Percentiles rank a stretch among this genome's conserved stretches.
These are phyloP conservation scores for Theristicus caerulescens DNA, from an alignment of 2,113 vertebrate species.

Conservation along the genomic window DNA sequence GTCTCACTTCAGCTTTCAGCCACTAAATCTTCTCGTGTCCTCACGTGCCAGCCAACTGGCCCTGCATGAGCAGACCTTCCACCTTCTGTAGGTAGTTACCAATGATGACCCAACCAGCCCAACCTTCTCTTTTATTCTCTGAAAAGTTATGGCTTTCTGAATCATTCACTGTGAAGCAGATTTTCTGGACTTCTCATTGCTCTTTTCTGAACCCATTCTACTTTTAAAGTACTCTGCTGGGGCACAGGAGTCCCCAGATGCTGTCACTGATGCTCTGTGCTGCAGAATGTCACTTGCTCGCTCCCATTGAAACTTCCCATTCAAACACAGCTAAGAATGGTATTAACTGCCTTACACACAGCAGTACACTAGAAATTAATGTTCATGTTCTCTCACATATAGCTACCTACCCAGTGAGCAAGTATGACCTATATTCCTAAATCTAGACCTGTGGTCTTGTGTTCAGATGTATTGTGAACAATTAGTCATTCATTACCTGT, in stretches of 20 bases:
- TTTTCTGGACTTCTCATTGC: background rate
- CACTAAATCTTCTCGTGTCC: background rate
- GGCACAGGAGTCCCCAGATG: background rate
- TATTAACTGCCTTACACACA: background rate
- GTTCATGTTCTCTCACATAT: background rate
- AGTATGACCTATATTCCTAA: background rate
- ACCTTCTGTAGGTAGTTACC: background rate
- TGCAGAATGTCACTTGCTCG: background rate
- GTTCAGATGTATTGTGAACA: background rate
- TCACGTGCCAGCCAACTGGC: fast-evolving
- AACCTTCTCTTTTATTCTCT: background rate
- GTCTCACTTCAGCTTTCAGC: background rate
- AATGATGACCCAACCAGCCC: background rate
- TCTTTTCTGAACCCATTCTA: background rate
- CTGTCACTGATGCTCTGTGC: background rate
- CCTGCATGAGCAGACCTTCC: background rate
- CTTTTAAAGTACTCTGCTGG: background rate
- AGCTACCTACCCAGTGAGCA: background rate
- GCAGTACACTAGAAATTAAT: background rate
- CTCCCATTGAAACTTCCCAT: background rate
- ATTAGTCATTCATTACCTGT: background rate
- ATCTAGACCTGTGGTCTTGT: background rate
- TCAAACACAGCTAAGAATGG: background rate
- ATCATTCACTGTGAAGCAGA: background rate
- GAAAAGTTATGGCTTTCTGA: background rate